phyloP scores from a whole-genome alignment of 2,797 vertebrate species.

The Brotula barbata region DNA sequence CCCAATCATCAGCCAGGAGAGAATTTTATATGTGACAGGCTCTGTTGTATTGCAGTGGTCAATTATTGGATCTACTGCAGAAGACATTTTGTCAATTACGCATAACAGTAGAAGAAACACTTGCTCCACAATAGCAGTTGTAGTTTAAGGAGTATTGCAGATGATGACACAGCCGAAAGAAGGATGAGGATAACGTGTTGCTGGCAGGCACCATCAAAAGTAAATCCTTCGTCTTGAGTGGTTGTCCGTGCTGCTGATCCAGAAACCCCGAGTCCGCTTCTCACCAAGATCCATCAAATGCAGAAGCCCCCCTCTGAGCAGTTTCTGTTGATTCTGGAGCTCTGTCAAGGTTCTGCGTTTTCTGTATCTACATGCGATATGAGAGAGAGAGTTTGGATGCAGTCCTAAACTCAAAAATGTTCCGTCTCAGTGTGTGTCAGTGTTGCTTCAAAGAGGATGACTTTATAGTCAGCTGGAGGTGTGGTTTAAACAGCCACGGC shows the following conservation, averaged over 20 bases:
- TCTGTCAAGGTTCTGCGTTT: constrained; percentile 8
- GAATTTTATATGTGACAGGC: neutral
- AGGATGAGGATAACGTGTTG: neutral
- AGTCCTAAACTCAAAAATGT: neutral
- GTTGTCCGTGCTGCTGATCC: neutral
- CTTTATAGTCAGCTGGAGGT: constrained; percentile 57
- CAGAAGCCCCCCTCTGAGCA: constrained; percentile 20
- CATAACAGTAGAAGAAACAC: neutral
- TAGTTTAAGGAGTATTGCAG: neutral
- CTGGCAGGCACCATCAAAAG: neutral
- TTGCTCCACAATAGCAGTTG: neutral
- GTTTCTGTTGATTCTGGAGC: constrained; percentile 1
- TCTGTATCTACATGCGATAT: no score
- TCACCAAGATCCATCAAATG: constrained; percentile 31
- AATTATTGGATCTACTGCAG: fast-evolving
- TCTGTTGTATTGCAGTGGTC: constrained; percentile 38
- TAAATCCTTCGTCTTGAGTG: constrained; percentile 7
- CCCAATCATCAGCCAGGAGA: constrained; percentile 46
- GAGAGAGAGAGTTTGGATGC: no score
- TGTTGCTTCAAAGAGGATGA: constrained; percentile 26
- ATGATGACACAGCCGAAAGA: neutral
- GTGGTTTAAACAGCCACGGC: constrained; percentile 49
- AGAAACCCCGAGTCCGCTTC: constrained; percentile 2
- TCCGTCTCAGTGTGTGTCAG: neutral
- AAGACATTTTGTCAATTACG: constrained; percentile 6